A percentile compares a stretch with the other conserved stretches of the same genome.
These are phyloP conservation scores for Fulmarus glacialis DNA, from an alignment of 2,113 vertebrate species.

Conservation along the genomic window DNA sequence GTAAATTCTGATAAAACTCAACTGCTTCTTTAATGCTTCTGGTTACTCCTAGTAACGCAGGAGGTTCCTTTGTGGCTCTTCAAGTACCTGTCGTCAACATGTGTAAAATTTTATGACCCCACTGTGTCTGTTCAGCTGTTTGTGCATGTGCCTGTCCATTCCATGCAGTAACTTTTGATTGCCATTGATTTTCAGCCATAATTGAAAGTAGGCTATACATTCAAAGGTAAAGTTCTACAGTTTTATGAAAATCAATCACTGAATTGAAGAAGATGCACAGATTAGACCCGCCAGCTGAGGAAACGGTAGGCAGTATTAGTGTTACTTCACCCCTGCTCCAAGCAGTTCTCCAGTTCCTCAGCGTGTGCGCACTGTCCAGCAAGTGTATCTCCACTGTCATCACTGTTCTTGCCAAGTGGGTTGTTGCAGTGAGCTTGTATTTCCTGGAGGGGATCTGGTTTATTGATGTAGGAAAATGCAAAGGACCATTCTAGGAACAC, in stretches of 20 bases:
- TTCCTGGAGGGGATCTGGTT: background rate
- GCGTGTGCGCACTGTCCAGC: accelerated
- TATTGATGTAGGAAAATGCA: background rate
- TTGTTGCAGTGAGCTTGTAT: background rate
- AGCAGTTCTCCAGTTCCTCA: background rate
- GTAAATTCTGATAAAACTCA: background rate
- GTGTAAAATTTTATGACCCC: accelerated
- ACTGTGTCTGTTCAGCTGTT: background rate
- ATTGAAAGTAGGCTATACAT: background rate
- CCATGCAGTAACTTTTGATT: background rate
- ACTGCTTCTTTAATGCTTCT: background rate
- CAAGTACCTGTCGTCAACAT: background rate
- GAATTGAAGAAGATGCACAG: background rate
- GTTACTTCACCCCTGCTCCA: background rate
- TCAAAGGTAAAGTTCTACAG: background rate
- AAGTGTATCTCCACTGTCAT: accelerated
- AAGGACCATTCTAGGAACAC: background rate
- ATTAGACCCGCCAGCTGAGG: background rate
- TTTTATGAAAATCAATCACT: background rate
- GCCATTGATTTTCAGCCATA: background rate
- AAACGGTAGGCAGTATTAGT: background rate
- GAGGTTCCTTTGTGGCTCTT: background rate
- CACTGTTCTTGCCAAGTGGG: background rate
- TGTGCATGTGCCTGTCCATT: background rate
- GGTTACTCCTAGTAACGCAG: background rate